Evolutionary conservation across 2,888 invertebrate species (phyloP).

Genomic region (Gnatocerus cornutus): DNA sequence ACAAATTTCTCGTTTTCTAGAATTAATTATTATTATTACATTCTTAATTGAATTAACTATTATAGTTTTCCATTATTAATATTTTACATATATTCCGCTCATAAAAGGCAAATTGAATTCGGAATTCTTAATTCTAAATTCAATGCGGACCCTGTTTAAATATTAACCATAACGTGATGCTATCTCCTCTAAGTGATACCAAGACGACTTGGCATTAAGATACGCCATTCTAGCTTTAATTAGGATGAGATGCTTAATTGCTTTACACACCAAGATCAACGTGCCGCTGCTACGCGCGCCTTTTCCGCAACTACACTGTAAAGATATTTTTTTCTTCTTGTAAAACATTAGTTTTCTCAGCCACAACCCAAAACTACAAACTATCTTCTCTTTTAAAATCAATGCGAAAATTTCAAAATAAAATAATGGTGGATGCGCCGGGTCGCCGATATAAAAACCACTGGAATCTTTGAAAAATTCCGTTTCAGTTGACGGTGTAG

Average conservation of each 20-base stretch:
- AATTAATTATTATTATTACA: too few relatives aligned
- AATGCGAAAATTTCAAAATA: too few relatives aligned
- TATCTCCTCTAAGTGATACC: constrained; percentile 65
- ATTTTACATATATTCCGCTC: constrained; percentile 21
- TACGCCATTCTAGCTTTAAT: constrained; percentile 67
- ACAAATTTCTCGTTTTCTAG: too few relatives aligned
- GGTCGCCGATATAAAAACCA: neutral
- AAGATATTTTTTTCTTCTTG: constrained; percentile 18
- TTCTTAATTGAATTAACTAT: too few relatives aligned
- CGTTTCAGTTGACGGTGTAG: constrained; percentile 19
- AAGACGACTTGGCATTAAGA: constrained; percentile 65
- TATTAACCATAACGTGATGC: constrained; percentile 61
- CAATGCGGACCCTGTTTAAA: constrained; percentile 66
- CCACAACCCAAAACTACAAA: neutral
- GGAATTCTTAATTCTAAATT: constrained; percentile 66
- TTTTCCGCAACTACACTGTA: constrained; percentile 50
- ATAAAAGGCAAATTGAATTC: constrained; percentile 31
- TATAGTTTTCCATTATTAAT: too few relatives aligned
- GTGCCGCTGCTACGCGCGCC: constrained; percentile 51
- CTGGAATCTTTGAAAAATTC: neutral
- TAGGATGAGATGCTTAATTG: constrained; percentile 69
- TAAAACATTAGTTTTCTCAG: too few relatives aligned
- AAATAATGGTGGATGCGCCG: constrained; percentile 31
- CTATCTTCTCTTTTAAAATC: too few relatives aligned
- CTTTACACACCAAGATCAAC: constrained; percentile 59